A percentile compares a stretch with the other conserved stretches of the same genome.
These are phyloP conservation scores for Bruchidius siliquastri DNA, from an alignment of 2,888 invertebrate species.

Conservation along the genomic window DNA sequence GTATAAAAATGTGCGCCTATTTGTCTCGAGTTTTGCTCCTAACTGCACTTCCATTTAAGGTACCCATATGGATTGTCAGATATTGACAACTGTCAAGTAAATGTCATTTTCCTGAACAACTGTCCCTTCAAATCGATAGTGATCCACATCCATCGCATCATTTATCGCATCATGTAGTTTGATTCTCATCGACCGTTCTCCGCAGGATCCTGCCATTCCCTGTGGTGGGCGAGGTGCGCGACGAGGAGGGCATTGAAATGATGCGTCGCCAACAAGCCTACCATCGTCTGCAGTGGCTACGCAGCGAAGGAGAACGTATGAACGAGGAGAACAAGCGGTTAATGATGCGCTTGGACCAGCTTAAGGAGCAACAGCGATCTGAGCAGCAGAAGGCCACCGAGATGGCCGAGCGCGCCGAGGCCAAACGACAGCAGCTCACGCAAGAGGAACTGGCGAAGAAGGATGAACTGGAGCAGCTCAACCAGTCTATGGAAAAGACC, in stretches of 20 bases:
- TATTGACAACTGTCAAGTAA: too few relatives aligned
- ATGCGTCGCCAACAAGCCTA: constrained; percentile 40
- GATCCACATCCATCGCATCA: not conserved
- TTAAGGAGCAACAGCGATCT: constrained; percentile 35
- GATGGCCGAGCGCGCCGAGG: constrained; percentile 28
- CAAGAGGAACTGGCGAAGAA: constrained; percentile 35
- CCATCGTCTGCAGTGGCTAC: constrained; percentile 44
- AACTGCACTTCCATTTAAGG: too few relatives aligned
- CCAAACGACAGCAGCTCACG: constrained; percentile 28
- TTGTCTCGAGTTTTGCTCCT: too few relatives aligned
- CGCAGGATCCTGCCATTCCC: constrained; percentile 12
- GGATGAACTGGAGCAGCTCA: constrained; percentile 36
- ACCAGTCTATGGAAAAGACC: constrained; percentile 36
- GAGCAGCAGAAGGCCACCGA: constrained; percentile 29
- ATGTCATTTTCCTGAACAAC: too few relatives aligned
- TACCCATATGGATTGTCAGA: too few relatives aligned
- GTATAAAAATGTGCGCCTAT: too few relatives aligned
- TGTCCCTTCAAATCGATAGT: too few relatives aligned
- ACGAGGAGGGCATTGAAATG: constrained; percentile 35
- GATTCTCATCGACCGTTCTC: not conserved
- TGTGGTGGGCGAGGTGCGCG: constrained; percentile 22
- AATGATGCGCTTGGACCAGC: constrained; percentile 32
- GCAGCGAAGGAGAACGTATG: constrained; percentile 42
- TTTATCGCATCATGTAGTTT: not conserved
- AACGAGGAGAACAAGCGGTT: constrained; percentile 39